Conservation (phyloP, 2,113 vertebrate genomes). For the Pedetes capensis region DNA sequence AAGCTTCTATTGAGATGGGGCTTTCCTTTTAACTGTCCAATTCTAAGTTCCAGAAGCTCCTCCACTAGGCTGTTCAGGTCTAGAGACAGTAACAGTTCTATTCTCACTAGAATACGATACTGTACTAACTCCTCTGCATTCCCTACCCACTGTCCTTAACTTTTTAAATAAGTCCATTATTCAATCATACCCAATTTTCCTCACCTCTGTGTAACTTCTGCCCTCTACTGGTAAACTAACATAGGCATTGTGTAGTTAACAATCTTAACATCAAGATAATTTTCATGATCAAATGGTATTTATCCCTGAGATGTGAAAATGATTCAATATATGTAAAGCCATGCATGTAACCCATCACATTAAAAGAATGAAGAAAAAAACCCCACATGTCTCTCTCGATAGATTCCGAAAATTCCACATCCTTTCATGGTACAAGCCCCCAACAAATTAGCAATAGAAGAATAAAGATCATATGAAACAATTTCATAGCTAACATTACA, state of each 20-base stretch:
- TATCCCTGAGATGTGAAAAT: neutral
- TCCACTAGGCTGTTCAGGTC: neutral
- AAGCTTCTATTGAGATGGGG: neutral
- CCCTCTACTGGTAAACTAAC: neutral
- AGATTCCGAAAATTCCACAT: neutral
- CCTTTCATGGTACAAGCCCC: neutral
- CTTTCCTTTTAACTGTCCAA: neutral
- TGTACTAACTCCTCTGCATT: neutral
- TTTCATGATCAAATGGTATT: neutral
- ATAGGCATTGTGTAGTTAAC: neutral
- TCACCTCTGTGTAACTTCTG: neutral
- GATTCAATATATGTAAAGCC: neutral
- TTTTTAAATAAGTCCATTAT: neutral
- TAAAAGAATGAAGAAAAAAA: neutral
- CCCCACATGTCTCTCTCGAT: neutral
- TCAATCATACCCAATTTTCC: neutral
- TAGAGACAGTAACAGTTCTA: neutral
- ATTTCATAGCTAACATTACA: neutral
- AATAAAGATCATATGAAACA: neutral
- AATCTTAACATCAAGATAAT: neutral
- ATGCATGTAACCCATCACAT: neutral
- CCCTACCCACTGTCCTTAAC: neutral
- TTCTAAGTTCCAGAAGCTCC: neutral
- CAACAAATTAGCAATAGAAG: neutral
- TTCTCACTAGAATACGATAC: neutral